phyloP scores from a whole-genome alignment of 2,113 vertebrate genomes.

The Pheucticus melanocephalus region DNA sequence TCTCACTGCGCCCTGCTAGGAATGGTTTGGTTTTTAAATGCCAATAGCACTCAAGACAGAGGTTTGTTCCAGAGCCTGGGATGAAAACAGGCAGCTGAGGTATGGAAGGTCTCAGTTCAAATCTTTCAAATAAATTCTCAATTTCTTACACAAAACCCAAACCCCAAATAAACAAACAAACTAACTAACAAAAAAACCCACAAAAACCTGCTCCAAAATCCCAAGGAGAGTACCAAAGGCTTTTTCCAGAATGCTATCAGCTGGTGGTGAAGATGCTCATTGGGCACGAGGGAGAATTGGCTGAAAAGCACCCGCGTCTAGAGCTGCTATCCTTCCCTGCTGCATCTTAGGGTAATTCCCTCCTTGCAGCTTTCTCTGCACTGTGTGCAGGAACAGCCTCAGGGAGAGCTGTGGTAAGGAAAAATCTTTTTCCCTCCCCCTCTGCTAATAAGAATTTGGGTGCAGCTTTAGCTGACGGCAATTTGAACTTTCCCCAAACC shows the following conservation, averaged over 20 bases:
- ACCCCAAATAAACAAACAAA: neutral
- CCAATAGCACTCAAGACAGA: neutral
- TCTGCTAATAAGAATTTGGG: neutral
- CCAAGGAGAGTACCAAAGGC: neutral
- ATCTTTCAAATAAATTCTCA: neutral
- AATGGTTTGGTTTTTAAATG: neutral
- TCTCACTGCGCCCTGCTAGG: neutral
- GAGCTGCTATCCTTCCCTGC: neutral
- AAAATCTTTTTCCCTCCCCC: neutral
- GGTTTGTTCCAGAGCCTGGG: neutral
- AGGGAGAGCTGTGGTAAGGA: neutral
- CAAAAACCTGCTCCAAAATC: neutral
- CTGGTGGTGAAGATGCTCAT: neutral
- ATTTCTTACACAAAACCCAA: neutral
- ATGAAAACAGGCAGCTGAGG: neutral
- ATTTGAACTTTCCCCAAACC: neutral
- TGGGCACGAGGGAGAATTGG: rapidly evolving
- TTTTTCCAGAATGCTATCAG: rapidly evolving
- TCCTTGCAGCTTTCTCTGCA: neutral
- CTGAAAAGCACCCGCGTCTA: neutral
- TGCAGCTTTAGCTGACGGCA: neutral
- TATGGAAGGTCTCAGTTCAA: neutral
- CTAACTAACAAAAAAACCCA: too few species aligned
- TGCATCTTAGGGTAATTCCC: neutral
- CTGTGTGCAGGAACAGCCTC: neutral